phyloP scores from a whole-genome alignment of 1,140 invertebrate species.

The Hylyphantes graminicola region DNA sequence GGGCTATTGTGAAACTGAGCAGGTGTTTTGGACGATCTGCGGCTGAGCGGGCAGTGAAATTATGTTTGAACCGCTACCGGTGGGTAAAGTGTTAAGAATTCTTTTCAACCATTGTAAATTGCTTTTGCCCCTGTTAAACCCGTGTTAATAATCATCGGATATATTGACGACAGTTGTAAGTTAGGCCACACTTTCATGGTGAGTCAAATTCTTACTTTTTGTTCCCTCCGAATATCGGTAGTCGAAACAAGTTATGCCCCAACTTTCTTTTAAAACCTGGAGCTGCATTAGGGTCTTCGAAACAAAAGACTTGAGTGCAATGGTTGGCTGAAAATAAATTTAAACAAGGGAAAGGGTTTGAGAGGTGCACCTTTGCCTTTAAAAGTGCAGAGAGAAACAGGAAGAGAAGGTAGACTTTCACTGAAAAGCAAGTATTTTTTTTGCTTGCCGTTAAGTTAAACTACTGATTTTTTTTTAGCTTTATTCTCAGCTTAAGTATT shows the following conservation, averaged over 20 bases:
- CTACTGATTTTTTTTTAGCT: too few species aligned
- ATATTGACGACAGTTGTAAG: too few species aligned
- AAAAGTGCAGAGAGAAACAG: conserved; percentile 27
- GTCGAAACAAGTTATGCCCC: conserved; percentile 17
- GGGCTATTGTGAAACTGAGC: too few species aligned
- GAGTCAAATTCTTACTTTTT: conserved; percentile 46
- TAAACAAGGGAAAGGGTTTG: conserved; percentile 42
- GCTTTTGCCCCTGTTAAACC: too few species aligned
- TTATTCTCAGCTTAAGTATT: too few species aligned
- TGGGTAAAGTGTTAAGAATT: too few species aligned
- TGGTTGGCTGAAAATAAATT: conserved; percentile 52
- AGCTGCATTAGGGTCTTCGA: conserved; percentile 34
- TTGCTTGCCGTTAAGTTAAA: background rate
- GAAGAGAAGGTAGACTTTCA: background rate
- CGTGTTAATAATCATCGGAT: too few species aligned
- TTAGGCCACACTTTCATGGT: too few species aligned
- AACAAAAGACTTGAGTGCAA: conserved; percentile 36
- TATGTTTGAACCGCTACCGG: too few species aligned
- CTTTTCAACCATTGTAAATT: too few species aligned
- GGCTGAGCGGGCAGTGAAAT: too few species aligned
- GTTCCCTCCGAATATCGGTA: conserved; percentile 13
- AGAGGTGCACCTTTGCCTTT: conserved; percentile 26
- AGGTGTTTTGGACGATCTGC: too few species aligned
- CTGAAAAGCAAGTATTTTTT: background rate
- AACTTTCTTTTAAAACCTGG: conserved; percentile 14